A percentile compares a stretch with the other conserved stretches of the same genome.
Evolutionary conservation across 2,797 vertebrate genomes (phyloP).

Genomic region (Benthosema pterotum): DNA sequence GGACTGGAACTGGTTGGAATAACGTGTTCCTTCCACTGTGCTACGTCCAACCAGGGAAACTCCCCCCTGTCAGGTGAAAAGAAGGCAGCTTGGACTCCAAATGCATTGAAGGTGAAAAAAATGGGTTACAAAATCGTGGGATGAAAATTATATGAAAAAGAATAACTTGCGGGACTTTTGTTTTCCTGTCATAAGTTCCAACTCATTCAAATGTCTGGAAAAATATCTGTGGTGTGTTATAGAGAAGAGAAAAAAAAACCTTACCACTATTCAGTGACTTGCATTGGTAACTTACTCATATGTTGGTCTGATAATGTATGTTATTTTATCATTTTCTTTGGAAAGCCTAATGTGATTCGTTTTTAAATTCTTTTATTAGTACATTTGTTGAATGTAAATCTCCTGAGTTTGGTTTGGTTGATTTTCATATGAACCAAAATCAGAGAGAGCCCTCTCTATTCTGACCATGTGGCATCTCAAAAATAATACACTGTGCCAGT

Average conservation of each 20-base stretch:
- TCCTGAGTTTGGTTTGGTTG: constrained; percentile 51
- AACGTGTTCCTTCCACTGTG: no score
- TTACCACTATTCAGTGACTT: constrained; percentile 59
- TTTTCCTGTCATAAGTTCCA: constrained; percentile 56
- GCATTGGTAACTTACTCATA: constrained; percentile 68
- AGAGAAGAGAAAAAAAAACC: constrained; percentile 43
- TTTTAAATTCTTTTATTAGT: constrained; percentile 44
- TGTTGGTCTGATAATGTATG: constrained; percentile 70
- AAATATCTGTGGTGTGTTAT: constrained; percentile 59
- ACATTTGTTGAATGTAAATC: constrained; percentile 70
- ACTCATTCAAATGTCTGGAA: constrained; percentile 57
- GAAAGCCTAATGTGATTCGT: constrained; percentile 49
- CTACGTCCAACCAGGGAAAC: no score
- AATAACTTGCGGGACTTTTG: constrained; percentile 30
- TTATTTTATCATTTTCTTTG: constrained; percentile 76
- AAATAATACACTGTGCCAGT: no score
- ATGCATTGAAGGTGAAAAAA: no score
- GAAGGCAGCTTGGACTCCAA: no score
- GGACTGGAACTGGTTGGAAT: no score
- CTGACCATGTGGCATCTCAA: constrained; percentile 39
- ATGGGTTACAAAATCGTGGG: no score
- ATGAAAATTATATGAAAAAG: no score
- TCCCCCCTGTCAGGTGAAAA: no score
- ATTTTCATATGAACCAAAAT: constrained; percentile 7
- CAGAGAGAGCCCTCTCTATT: constrained; percentile 7